These are phyloP conservation scores for Streblospio benedicti DNA, from an alignment of 1,140 invertebrate species.

Conservation along the genomic window DNA sequence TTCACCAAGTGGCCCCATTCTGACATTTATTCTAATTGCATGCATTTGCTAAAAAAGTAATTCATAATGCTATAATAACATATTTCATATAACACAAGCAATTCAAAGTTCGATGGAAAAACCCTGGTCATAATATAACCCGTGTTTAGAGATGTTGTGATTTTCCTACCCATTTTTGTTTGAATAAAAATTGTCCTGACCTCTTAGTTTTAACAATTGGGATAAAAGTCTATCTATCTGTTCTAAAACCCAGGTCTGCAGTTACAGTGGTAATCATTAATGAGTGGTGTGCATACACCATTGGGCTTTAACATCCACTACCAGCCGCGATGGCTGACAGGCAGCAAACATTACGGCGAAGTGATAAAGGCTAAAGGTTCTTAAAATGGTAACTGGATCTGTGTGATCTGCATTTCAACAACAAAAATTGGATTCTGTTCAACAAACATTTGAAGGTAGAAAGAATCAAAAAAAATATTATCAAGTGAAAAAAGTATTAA, in stretches of 20 bases:
- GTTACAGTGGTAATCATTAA: constrained; percentile 10
- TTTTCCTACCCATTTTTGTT: too few species aligned
- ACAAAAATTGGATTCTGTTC: neutral
- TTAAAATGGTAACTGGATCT: neutral
- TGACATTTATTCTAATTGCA: too few species aligned
- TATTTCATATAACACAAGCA: too few species aligned
- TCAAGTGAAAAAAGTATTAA: neutral
- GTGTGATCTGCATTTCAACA: neutral
- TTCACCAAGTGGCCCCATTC: neutral
- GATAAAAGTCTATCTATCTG: neutral
- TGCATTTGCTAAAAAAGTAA: too few species aligned
- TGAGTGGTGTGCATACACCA: constrained; percentile 15
- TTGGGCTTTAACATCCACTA: too few species aligned
- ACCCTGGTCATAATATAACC: too few species aligned
- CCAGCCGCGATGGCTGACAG: constrained; percentile 10
- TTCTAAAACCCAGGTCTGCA: constrained; percentile 14
- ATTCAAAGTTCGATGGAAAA: too few species aligned
- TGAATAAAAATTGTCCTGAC: too few species aligned
- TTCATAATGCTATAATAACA: too few species aligned
- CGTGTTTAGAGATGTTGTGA: too few species aligned
- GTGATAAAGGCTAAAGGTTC: too few species aligned
- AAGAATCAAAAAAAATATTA: neutral
- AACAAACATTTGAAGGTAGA: neutral
- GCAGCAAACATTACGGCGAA: neutral
- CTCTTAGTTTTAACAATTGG: too few species aligned